Conservation (phyloP, 1,140 invertebrate genomes). For the Monochamus saltuarius region DNA sequence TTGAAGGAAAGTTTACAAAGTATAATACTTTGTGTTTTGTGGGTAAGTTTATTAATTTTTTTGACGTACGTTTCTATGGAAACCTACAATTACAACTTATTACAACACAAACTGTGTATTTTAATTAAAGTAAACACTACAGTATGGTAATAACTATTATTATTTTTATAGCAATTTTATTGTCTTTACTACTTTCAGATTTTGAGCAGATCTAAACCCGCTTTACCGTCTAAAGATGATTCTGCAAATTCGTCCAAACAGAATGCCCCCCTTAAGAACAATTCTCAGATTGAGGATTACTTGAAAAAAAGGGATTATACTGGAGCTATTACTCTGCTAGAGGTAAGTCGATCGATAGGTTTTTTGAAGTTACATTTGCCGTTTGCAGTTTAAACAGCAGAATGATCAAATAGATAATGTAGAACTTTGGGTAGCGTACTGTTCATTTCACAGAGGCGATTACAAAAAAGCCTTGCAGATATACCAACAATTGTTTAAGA, state of each 20-base stretch:
- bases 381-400: slow-evolving; percentile 47
- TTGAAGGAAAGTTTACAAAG: no score
- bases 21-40: no score
- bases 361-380: slow-evolving; percentile 11
- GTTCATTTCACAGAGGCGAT: slow-evolving; percentile 92
- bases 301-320: slow-evolving; percentile 87
- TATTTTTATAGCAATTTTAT: not conserved
- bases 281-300: slow-evolving; percentile 90
- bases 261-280: slow-evolving; percentile 46
- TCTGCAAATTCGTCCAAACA: slow-evolving; percentile 22
- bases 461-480: slow-evolving; percentile 83
- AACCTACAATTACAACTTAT: no score
- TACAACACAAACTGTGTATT: no score
- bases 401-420: slow-evolving; percentile 43
- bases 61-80: no score
- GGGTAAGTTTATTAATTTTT: no score
- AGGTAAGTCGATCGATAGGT: slow-evolving; percentile 60
- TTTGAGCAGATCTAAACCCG: slow-evolving; percentile 45
- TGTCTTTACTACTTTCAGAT: slow-evolving; percentile 31
- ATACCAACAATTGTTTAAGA: slow-evolving; percentile 58
- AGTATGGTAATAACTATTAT: not conserved
- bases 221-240: slow-evolving; percentile 27
- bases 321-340: slow-evolving; percentile 88
- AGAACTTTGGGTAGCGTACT: slow-evolving; percentile 90
- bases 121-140: no score